phyloP scores from a whole-genome alignment of 1,140 invertebrate species.

The Teleopsis dalmanni region DNA sequence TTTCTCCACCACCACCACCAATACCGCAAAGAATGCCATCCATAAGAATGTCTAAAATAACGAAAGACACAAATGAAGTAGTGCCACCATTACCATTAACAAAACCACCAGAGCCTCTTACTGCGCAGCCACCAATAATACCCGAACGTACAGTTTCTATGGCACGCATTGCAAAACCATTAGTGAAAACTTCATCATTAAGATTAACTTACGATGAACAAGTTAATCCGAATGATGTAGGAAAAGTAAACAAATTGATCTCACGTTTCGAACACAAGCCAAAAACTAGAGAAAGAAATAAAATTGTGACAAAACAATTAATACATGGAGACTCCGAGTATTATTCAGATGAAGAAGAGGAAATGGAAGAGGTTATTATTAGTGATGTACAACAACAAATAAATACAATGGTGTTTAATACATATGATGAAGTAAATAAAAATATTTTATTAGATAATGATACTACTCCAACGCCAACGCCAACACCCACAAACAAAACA shows the following conservation, averaged over 20 bases:
- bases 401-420: background rate
- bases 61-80: background rate
- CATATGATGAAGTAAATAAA: background rate
- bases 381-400: background rate
- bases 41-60: background rate
- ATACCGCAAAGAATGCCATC: slow-evolving; percentile 25
- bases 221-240: slow-evolving; percentile 28
- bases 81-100: slow-evolving; percentile 3
- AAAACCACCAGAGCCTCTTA: slow-evolving; percentile 1
- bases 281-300: slow-evolving; percentile 17
- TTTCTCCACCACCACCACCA: slow-evolving; percentile 26
- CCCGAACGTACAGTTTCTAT: slow-evolving; percentile 29
- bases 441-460: slow-evolving; percentile 10
- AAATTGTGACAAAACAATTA: slow-evolving; percentile 17
- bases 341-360: slow-evolving; percentile 6
- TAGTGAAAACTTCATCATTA: slow-evolving; percentile 37
- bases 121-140: slow-evolving; percentile 10
- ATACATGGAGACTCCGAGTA: slow-evolving; percentile 26
- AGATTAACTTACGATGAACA: slow-evolving; percentile 36
- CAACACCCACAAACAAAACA: slow-evolving; percentile 10
- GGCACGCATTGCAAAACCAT: slow-evolving; percentile 26
- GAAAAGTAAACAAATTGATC: slow-evolving; percentile 39
- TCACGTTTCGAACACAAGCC: slow-evolving; percentile 24
- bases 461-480: slow-evolving; percentile 12
- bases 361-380: slow-evolving; percentile 2